These are phyloP conservation scores for Ochropacha duplaris DNA, from an alignment of 2,888 invertebrate genomes.

Conservation along the genomic window DNA sequence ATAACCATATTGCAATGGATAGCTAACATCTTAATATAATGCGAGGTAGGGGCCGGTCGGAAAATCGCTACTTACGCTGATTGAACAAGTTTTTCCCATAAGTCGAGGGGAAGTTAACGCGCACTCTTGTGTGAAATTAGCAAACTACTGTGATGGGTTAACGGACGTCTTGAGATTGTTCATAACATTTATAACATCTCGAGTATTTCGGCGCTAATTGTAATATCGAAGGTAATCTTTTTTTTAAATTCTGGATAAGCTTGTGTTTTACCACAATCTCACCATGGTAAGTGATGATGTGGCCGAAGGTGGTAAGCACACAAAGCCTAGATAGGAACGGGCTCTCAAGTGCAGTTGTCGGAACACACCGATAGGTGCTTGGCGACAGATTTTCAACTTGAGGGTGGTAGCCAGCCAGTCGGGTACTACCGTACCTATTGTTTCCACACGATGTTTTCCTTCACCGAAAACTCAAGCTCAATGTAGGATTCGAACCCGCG, in stretches of 20 bases:
- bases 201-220: conserved; percentile 2
- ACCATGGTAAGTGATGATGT: too few relatives aligned
- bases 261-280: too few relatives aligned
- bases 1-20: conserved; percentile 9
- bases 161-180: conserved; percentile 30
- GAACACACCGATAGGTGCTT: too few relatives aligned
- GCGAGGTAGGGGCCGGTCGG: conserved; percentile 46
- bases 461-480: too few relatives aligned
- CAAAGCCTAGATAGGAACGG: too few relatives aligned
- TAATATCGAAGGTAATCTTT: neutral
- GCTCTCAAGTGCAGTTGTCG: too few relatives aligned
- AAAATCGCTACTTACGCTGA: conserved; percentile 73
- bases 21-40: conserved; percentile 11
- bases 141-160: conserved; percentile 40
- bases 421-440: too few relatives aligned
- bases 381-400: too few relatives aligned
- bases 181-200: conserved; percentile 24
- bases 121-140: conserved; percentile 74
- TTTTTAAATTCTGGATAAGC: neutral
- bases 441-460: too few relatives aligned
- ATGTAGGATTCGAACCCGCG: too few relatives aligned
- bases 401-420: too few relatives aligned
- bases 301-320: too few relatives aligned
- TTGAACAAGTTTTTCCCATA: conserved; percentile 78
- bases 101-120: conserved; percentile 51